These are phyloP conservation scores for Rhynchopsitta pachyrhyncha DNA, from an alignment of 2,113 vertebrate genomes.

Conservation along the genomic window DNA sequence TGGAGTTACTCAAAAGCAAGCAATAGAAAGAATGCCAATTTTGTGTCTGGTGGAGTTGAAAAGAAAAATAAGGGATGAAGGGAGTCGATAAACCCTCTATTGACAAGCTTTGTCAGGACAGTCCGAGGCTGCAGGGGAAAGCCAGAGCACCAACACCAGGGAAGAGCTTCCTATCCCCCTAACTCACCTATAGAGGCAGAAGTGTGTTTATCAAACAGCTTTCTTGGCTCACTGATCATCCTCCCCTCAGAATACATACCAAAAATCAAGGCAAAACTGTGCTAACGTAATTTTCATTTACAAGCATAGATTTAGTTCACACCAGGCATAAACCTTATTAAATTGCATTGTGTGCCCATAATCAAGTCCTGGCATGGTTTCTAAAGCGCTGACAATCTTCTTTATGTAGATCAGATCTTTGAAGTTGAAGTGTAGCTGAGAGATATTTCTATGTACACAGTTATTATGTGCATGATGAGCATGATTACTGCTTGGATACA, in stretches of 20 bases:
- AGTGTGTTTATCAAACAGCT: background rate
- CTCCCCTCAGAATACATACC: rapidly evolving
- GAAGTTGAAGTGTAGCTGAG: background rate
- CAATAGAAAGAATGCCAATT: background rate
- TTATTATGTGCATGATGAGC: background rate
- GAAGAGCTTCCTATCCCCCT: background rate
- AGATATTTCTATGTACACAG: background rate
- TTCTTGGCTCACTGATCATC: background rate
- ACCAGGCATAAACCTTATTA: background rate
- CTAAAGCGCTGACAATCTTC: background rate
- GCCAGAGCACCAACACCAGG: rapidly evolving
- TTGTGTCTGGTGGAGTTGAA: background rate
- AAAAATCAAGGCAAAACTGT: background rate
- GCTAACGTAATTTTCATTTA: background rate
- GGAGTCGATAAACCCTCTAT: background rate
- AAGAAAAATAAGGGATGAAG: background rate
- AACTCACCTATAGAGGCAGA: background rate
- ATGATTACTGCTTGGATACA: background rate
- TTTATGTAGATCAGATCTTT: background rate
- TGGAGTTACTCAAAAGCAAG: background rate
- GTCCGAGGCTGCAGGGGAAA: background rate
- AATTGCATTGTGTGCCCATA: background rate
- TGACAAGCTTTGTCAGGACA: background rate
- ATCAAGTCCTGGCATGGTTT: background rate
- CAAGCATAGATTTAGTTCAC: background rate